Base-by-base conservation (phyloP, 2,113 vertebrate species). In the Cercopithecus mona region DNA sequence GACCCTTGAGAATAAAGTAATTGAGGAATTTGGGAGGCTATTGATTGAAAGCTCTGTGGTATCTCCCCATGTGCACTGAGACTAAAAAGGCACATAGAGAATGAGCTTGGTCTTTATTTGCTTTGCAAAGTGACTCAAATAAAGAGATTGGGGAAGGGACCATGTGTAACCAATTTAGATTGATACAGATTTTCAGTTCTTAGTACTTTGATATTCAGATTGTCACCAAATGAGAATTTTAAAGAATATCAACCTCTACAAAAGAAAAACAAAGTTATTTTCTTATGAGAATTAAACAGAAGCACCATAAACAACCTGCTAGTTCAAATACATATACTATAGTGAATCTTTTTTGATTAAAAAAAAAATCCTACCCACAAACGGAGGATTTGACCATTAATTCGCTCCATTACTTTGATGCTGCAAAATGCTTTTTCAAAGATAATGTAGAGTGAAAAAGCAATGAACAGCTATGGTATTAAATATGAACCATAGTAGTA, bases 311-410 rank as follows among this genome's bases (percentile, higher is more conserved):
- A 35, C 52, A 94, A 96, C 32, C 48, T 93, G 38, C 45, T 96
- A 81, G 57, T 96, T 97, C 55, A 95, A 92, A 40, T 92, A 72
- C 96, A 72, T 97, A 87, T 92, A 97, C 90, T 96, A 97, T 84
- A 94, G 81, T 94, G 89, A 97, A 92, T 91, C 45, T 66, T 92
- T 88, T 97, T 90, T 97, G 93, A 94, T 97, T 90, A 13, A 61
- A 38, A 80, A 82, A 38, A 32, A 55, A 55, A 64, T 7, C 27
- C 93, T 84, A 80, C 25, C 72, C n/a, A 18, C 82, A 96, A 96
- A 70, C 23, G 97, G 61, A 96, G 93, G 23, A 2, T 2, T 0
- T 0, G 94, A 40, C 2, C 97, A 96, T 97, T 55, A 30, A 61
- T 84, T 88, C 84, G 20, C 45, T 25, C 0, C 45, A 52, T 3